These are phyloP conservation scores for Hippasteria phrygiana DNA, from an alignment of 53 echinoderm and acorn worm species.

Conservation along the genomic window DNA sequence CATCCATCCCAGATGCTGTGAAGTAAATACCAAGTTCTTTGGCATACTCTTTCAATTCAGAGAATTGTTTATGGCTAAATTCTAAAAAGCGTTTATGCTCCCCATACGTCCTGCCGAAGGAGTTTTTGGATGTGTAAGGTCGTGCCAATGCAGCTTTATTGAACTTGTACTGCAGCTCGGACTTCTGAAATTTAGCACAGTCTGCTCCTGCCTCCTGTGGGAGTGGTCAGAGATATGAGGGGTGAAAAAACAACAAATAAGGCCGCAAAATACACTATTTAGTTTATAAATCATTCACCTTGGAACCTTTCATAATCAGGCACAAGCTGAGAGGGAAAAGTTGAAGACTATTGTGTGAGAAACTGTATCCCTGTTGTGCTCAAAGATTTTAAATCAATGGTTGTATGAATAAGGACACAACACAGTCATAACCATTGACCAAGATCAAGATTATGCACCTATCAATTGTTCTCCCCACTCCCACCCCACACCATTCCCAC, in stretches of 20 bases:
- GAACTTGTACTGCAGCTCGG: conserved; percentile 93
- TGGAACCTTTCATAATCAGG: no score
- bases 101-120: conserved; percentile 93
- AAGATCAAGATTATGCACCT: no score
- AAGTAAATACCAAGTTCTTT: conserved; percentile 91
- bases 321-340: no score
- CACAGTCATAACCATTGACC: no score
- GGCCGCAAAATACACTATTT: no score
- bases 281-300: no score
- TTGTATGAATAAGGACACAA: no score
- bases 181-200: conserved; percentile 99
- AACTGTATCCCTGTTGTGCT: no score
- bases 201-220: conserved; percentile 96
- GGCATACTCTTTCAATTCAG: conserved; percentile 92
- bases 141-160: conserved; percentile 94
- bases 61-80: conserved; percentile 93
- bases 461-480: no score
- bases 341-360: no score
- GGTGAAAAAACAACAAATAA: not conserved
- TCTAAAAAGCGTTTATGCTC: conserved; percentile 96
- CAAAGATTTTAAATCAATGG: no score
- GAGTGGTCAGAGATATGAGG: not conserved
- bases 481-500: no score
- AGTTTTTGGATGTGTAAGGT: conserved; percentile 92
- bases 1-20: conserved; percentile 99